Conservation (phyloP, 2,888 invertebrate genomes). For the Mimas tiliae region DNA sequence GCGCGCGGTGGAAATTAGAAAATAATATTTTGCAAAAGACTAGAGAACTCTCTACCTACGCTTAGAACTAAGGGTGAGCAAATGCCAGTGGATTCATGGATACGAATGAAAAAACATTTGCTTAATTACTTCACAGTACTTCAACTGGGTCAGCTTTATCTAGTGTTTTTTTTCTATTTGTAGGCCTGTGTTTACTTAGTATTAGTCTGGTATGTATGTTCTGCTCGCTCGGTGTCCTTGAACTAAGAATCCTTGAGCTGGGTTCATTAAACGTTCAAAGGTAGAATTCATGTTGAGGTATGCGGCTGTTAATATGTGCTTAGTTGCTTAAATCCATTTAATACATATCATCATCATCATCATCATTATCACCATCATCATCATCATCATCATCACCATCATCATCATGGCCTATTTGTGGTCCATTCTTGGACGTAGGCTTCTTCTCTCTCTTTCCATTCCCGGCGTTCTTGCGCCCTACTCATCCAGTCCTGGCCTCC, state of each 20-base stretch:
- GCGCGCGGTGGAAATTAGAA: not conserved
- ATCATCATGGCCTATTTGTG: too few species aligned
- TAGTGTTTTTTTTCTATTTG: not conserved
- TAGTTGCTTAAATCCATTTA: too few species aligned
- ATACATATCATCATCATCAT: too few species aligned
- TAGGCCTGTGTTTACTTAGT: not conserved
- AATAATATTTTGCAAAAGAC: not conserved
- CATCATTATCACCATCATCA: too few species aligned
- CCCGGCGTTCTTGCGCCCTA: too few species aligned
- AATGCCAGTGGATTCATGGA: not conserved
- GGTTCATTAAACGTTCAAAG: too few species aligned
- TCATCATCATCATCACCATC: too few species aligned
- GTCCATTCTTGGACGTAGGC: too few species aligned
- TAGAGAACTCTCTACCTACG: slow-evolving; percentile 1
- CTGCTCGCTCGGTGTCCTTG: not conserved
- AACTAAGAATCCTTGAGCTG: not conserved
- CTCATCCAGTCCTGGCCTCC: too few species aligned
- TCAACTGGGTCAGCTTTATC: not conserved
- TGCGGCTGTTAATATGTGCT: too few species aligned
- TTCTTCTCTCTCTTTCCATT: too few species aligned
- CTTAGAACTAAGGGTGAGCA: slow-evolving; percentile 6
- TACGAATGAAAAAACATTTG: not conserved
- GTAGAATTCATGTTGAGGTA: too few species aligned
- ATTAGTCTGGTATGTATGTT: not conserved
- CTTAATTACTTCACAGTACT: not conserved